Base-by-base conservation (phyloP, 2,797 vertebrate genomes). In the Coranthus polyacanthus region DNA sequence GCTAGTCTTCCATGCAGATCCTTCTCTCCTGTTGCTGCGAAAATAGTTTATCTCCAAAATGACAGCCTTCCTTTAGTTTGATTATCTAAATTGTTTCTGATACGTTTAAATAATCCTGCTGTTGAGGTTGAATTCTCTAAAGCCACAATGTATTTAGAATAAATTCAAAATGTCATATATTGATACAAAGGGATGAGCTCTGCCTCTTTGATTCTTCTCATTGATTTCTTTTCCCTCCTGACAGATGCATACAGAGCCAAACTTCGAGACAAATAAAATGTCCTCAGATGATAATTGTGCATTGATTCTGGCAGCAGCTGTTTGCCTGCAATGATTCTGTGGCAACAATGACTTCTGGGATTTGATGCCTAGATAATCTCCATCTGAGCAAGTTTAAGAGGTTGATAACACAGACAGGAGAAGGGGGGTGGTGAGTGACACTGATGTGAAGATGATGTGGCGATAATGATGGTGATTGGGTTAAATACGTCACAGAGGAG, bases 281-380 rank as follows among this genome's bases (percentile, higher is more conserved):
- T 53, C 34, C 52, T n/a, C 24, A 58, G 52, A 71, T 16, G n/a
- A 26, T n/a, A 58, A 64, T 36, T 39, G 47, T 55, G 45, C 34
- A n/a, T 15, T 3, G 41, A 49, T 54, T 3, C 12, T 60, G 41
- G 64, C 67, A 78, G 65, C 79, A 81, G 75, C 68, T 84, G 78
- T 81, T 83, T 79, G 66, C 75, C 67, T 66, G 53, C 37, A 12
- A 68, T 5, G 21, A 56, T 52, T 73, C 52, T 49, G 50, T 62
- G 8, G 55, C 72, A 68, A 54, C 37, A 29, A 44, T 16, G n/a
- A n/a, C 62, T 53, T 18, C 56, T 59, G 79, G 75, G 73, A 68
- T 69, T 77, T 57, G 37, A 72, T 24, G 59, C 54, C 43, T 61
- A 42, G 32, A 41, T 75, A 37, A 50, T 68, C 79, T 82, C 53